Percentiles rank a stretch among this genome's conserved stretches.
These are phyloP conservation scores for Melanaphis sacchari DNA, from an alignment of 1,140 invertebrate species.

Conservation along the genomic window DNA sequence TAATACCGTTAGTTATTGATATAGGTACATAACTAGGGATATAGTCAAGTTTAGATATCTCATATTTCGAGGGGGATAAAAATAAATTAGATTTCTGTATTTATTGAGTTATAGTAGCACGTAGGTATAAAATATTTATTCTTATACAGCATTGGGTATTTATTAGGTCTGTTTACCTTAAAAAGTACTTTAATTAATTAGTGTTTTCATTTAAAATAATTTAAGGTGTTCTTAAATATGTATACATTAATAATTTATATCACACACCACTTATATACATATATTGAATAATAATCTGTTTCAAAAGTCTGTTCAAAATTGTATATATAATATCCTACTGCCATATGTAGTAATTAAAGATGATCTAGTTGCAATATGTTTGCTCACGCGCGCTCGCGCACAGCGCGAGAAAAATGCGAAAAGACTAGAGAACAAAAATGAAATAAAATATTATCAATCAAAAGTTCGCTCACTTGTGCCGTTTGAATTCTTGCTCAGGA, in stretches of 20 bases:
- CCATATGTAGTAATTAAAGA: background rate
- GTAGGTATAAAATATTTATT: no score
- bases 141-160: background rate
- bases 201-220: background rate
- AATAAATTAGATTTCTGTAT: background rate
- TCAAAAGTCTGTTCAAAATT: background rate
- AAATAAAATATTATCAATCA: background rate
- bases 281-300: background rate
- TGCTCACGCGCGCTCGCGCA: background rate
- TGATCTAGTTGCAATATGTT: background rate
- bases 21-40: background rate
- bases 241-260: no score
- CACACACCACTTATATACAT: background rate
- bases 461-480: slow-evolving; percentile 65
- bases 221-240: background rate
- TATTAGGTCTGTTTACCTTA: background rate
- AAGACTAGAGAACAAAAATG: background rate
- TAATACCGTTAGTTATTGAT: background rate
- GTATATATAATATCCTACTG: background rate
- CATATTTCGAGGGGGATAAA: background rate
- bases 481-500: slow-evolving; percentile 67
- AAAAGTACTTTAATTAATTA: background rate
- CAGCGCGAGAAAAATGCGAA: background rate
- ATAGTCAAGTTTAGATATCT: background rate
- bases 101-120: no score